Conservation (phyloP, 2,113 vertebrate genomes). For the Barnardius zonarius region DNA sequence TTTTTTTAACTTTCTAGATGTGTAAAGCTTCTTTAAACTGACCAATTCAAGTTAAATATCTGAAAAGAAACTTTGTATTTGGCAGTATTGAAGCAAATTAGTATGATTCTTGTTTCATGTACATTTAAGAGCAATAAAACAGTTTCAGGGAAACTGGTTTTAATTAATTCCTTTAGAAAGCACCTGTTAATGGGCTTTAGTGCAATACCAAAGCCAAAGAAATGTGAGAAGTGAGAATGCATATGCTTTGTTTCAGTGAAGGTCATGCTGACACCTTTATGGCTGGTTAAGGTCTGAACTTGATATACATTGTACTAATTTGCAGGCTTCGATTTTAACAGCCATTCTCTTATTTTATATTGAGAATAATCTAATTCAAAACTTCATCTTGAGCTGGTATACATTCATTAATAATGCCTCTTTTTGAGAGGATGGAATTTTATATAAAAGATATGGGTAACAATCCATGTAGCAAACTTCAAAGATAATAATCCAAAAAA, state of each 20-base stretch:
- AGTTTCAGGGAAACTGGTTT: background rate
- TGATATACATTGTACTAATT: background rate
- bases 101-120: background rate
- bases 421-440: background rate
- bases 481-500: background rate
- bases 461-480: background rate
- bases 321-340: background rate
- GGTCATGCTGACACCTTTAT: background rate
- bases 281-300: background rate
- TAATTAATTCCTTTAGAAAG: background rate
- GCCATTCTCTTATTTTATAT: background rate
- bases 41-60: constrained; percentile 43
- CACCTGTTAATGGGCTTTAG: background rate
- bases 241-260: background rate
- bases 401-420: background rate
- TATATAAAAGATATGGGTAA: background rate
- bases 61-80: constrained; percentile 25
- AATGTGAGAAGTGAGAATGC: background rate
- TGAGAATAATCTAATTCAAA: background rate
- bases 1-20: constrained; percentile 72
- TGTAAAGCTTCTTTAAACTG: constrained; percentile 69
- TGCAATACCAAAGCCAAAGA: background rate
- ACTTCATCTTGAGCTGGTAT: background rate
- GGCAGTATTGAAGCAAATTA: background rate
- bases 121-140: constrained; percentile 9